Conservation (phyloP, 2,888 invertebrate genomes). For the Aphodius sticticus region DNA sequence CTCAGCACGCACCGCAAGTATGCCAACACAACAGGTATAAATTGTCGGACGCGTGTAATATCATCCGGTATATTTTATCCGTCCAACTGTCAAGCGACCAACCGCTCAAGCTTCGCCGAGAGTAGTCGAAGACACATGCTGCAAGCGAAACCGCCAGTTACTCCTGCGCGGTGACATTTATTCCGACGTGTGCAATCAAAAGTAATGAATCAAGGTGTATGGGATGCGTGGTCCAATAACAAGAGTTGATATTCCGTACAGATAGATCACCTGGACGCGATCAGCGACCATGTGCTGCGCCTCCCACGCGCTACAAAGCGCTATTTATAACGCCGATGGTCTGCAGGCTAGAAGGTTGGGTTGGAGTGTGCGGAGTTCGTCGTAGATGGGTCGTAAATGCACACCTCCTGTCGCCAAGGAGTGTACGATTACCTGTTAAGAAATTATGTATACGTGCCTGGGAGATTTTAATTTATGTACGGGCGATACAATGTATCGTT, state of each 20-base stretch:
- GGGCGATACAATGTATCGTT: not conserved
- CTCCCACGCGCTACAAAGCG: not conserved
- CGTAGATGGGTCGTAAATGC: not conserved
- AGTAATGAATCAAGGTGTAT: not conserved
- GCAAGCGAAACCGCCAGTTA: not conserved
- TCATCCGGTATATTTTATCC: not conserved
- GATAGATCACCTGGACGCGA: constrained; percentile 4
- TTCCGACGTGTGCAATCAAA: not conserved
- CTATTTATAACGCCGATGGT: not conserved
- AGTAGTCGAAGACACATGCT: not conserved
- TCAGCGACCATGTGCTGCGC: not conserved
- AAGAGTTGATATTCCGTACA: not conserved
- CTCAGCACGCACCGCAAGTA: not conserved
- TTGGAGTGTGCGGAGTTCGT: not conserved
- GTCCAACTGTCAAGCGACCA: too few relatives aligned
- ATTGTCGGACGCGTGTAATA: not conserved
- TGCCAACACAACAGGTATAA: not conserved
- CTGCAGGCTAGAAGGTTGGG: not conserved
- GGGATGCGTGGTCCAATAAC: not conserved
- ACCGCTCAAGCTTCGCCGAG: not conserved
- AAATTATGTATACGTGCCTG: not conserved
- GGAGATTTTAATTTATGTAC: not conserved
- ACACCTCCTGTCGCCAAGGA: not conserved
- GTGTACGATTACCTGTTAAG: not conserved
- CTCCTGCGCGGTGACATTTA: not conserved